These are phyloP conservation scores for Lithobates sylvaticus DNA, from an alignment of 2,797 vertebrate species.

Conservation along the genomic window DNA sequence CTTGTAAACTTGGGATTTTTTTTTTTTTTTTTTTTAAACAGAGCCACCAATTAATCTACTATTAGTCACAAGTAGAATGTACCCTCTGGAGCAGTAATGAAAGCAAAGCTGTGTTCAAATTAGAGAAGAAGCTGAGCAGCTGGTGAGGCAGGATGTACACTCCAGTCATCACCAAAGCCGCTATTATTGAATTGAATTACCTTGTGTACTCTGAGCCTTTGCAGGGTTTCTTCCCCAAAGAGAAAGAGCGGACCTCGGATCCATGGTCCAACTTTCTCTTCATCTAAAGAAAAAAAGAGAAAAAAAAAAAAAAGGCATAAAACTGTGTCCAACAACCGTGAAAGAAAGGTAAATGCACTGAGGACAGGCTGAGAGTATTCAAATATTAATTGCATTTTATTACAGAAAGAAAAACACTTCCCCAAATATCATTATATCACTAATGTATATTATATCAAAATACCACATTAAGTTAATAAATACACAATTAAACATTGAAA, in stretches of 20 bases:
- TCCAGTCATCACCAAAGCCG: conserved; percentile 62
- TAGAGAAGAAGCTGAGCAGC: conserved; percentile 60
- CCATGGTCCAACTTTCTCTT: conserved; percentile 99
- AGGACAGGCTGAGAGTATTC: background rate
- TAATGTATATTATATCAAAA: too few species aligned
- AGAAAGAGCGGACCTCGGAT: conserved; percentile 98
- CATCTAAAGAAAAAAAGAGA: conserved; percentile 86
- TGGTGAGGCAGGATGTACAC: conserved; percentile 48
- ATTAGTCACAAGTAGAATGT: conserved; percentile 37
- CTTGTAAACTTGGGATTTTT: background rate
- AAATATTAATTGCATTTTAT: background rate
- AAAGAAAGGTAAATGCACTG: background rate
- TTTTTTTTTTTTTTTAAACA: conserved; percentile 21
- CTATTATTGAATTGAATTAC: conserved; percentile 77
- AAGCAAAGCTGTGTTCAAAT: conserved; percentile 59
- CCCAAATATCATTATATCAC: background rate
- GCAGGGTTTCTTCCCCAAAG: conserved; percentile 99
- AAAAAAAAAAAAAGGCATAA: conserved; percentile 48
- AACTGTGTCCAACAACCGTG: conserved; percentile 64
- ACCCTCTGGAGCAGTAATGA: conserved; percentile 54
- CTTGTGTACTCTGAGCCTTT: conserved; percentile 97
- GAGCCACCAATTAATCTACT: conserved; percentile 49
- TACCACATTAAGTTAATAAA: too few species aligned
- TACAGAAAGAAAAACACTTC: background rate
- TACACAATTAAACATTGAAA: too few species aligned